Percentiles rank a stretch among this genome's conserved stretches.
Conservation (phyloP, 1,140 invertebrate species). For the Zaprionus vittiger region DNA sequence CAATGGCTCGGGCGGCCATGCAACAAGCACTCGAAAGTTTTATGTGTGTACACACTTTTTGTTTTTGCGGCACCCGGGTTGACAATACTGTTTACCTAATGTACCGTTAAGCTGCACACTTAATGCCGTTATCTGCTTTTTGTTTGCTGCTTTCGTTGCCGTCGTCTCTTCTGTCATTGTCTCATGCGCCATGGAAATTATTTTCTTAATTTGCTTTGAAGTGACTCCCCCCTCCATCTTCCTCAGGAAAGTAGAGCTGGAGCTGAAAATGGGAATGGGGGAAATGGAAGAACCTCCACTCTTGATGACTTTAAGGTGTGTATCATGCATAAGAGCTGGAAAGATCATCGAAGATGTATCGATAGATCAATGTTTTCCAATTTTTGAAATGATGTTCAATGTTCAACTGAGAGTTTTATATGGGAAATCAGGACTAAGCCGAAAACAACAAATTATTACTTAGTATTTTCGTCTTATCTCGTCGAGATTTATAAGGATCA, state of each 20-base stretch:
- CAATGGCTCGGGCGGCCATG: conserved; percentile 43
- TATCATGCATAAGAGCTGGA: conserved; percentile 12
- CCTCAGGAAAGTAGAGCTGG: conserved; percentile 18
- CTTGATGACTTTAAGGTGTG: conserved; percentile 50
- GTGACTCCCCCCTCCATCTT: background rate
- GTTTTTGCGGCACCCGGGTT: conserved; percentile 54
- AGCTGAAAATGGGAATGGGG: background rate
- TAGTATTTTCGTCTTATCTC: no score
- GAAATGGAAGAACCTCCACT: background rate
- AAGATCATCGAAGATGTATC: no score
- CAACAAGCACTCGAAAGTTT: conserved; percentile 47
- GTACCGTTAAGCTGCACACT: conserved; percentile 78
- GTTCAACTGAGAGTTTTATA: no score
- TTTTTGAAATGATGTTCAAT: no score
- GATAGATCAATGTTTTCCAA: no score
- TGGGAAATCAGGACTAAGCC: no score
- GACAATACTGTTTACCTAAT: conserved; percentile 80
- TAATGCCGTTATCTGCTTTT: conserved; percentile 65
- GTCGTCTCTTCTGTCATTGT: conserved; percentile 37
- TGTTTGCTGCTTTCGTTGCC: conserved; percentile 36
- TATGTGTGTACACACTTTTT: conserved; percentile 46
- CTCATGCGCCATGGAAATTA: conserved; percentile 54
- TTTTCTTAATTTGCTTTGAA: conserved; percentile 72
- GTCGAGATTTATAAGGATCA: no score
- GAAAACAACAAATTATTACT: no score